Evolutionary conservation across 2,888 invertebrate genomes (phyloP), one percentile per base, ranked within the genome.

Genomic region (Leptopterna dolabrata): DNA sequence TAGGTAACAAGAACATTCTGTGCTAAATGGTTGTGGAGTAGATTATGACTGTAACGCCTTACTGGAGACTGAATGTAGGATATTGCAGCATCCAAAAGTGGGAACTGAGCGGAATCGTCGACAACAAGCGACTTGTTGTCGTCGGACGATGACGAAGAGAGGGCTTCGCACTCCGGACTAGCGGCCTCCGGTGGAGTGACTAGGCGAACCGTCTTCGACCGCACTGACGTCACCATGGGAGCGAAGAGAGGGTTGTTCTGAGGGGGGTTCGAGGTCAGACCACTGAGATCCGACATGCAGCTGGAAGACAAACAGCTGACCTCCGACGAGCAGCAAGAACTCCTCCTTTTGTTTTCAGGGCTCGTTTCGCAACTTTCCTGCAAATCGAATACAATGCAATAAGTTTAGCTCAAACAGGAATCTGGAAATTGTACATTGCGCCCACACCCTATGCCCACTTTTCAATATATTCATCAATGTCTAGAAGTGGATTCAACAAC

Each of bases 61-160:
- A 95, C 95, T 88, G 95, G 94, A 91, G 94, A 94, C 91, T 94
- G 93, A 87, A 95, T 92, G 91, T 95, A 95, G 45, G 94, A 93
- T 90, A 94, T 92, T 90, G 95, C 90, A 85, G 94, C 91, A 92
- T 95, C 94, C 88, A 95, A 92, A 51, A 95, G 91, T 87, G 94
- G 91, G 90, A 94, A 94, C 90, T 88, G 87, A 13, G 87, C 86
- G 47, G 87, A 82, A 13, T 87, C 87, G 87, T 87, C 87, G 16
- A 87, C 87, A 73, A 87, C 87, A 1, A 87, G 73, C 16, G 87
- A 87, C 30, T 87, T 87, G 36, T 87, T 87, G 82, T 87, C 87
- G 76, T 87, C 87, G 29, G 87, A 87, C 27, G 87, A 87, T 30
- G 87, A 82, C 7, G 82, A 86, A 1, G 85, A 85, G n/a, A 76